Evolutionary conservation across 2,113 vertebrate species (phyloP).

Genomic region (Corydoras sp.): DNA sequence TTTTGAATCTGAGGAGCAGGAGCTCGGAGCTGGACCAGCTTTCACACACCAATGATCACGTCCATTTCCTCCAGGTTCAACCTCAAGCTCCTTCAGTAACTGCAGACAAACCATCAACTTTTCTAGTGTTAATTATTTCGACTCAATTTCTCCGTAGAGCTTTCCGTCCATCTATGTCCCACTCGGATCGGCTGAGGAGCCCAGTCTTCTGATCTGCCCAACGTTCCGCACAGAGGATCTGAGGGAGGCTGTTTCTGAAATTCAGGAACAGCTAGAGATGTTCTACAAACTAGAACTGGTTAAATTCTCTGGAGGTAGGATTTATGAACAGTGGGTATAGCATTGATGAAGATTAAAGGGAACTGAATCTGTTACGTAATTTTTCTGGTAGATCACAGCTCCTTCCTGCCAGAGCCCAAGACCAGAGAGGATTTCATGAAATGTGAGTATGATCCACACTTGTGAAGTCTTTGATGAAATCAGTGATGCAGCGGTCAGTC

Average conservation of each 20-base stretch:
- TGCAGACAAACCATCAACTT: not conserved
- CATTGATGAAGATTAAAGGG: no score
- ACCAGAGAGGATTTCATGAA: not conserved
- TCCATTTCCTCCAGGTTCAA: conserved; percentile 35
- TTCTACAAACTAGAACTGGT: not conserved
- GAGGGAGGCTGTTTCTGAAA: conserved; percentile 6
- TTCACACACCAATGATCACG: conserved; percentile 31
- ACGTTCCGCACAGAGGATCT: not conserved
- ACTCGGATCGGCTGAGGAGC: not conserved
- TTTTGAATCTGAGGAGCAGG: conserved; percentile 31
- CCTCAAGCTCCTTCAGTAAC: not conserved
- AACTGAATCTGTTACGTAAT: no score
- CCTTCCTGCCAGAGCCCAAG: not conserved
- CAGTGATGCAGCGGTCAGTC: not conserved
- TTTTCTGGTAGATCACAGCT: not conserved
- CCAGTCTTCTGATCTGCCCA: not conserved
- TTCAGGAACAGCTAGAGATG: not conserved
- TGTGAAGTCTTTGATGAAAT: no score
- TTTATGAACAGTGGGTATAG: no score
- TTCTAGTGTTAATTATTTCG: not conserved
- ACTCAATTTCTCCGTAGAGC: not conserved
- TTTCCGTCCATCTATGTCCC: not conserved
- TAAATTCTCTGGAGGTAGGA: not conserved
- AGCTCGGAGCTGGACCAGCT: conserved; percentile 30
- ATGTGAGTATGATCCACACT: not conserved